Evolutionary conservation across 2,888 invertebrate genomes (phyloP), one percentile per base, ranked within the genome.

Genomic region (Polydrusus tereticollis): DNA sequence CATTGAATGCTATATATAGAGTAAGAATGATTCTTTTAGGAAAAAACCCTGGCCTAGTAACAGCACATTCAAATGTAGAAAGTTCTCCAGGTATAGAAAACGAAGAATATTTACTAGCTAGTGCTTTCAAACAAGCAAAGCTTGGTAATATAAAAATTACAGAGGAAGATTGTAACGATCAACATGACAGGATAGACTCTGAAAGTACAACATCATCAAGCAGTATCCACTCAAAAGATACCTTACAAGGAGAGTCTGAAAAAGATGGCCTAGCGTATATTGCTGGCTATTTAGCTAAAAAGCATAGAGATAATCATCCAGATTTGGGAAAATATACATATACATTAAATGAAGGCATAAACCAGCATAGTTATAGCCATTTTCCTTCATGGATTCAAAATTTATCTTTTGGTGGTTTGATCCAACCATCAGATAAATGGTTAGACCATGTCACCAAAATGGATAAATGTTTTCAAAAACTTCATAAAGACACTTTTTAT

Each of bases 21-120:
- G 33, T 73, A 6, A 68, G 72, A 43, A 72, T 72, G 72, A 68
- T 72, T 33, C 8, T 68, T n/a, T 38, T 72, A 10, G 73, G 73
- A 33, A 69, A 47, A 73, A 73, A 73, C 41, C 73, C 73, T 55
- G 73, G 69, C 12, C 2, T 69, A 10, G 62, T 69, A 10, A 23
- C 23, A 58, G 12, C 20, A 3, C 43, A 66, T 57, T 26, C 38
- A 20, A 66, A 66, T 66, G 43, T 21, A 16, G 41, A 41, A 50
- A 60, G 10, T 20, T 72, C 50, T 43, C 67, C 60, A 29, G 72
- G 47, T n/a, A 16, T 68, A 14, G 14, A 45, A 14, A 50, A 68
- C 21, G 68, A 68, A 26, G 68, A 68, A 68, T 68, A 68, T 36
- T 33, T 68, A 33, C 33, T 68, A 23, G 23, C 68, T 8, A 66